Base-by-base conservation (phyloP, 1,140 invertebrate genomes). In the Periplaneta americana region DNA sequence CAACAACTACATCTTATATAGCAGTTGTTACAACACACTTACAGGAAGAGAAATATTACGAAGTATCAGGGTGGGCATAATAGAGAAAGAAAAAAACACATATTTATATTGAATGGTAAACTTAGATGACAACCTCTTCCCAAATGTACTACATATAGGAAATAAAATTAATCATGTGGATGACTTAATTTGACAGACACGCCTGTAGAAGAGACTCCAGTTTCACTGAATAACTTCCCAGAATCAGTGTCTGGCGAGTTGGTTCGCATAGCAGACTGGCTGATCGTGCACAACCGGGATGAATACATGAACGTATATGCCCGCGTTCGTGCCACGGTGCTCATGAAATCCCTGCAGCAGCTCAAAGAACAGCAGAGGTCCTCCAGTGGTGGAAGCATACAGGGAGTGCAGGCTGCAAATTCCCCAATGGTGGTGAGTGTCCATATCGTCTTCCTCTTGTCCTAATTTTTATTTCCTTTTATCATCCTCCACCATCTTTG, bases 241-340 rank as follows among this genome's bases (percentile, higher is more conserved):
- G 93, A 93, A 85, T 90, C 91, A 81, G 91, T 93, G 17, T 87
- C 93, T 77, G 91, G 92, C 80, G 93, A 96, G 83, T 89, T 98
- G 80, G 91, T 93, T 15, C 92, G 93, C 78, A 95, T 98, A 75
- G 93, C 96, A 1, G 91, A 92, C 35, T 99, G 98, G 98, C 90
- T 94, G 15, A 88, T 97, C 15, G 92, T 93, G 82, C 94, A 96
- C 86, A 94, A 94, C 76, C 91, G 93, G 31, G 91, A 94, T 80
- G 95, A 96, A 83, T 96, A 95, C 84, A 93, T 93, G 34, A 93
- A 95, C 84, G 93, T 97, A 34, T 97, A 98, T 86, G 93, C 94
- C 9, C 90, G 92, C 36, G 92, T 96, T 4, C 89, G 97, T 32
- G 95, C 95, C 1, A 91, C 91, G 31, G 93, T 96, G 78, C 92